Base-by-base conservation (phyloP, 2,888 invertebrate genomes). In the Mesoligia furuncula region DNA sequence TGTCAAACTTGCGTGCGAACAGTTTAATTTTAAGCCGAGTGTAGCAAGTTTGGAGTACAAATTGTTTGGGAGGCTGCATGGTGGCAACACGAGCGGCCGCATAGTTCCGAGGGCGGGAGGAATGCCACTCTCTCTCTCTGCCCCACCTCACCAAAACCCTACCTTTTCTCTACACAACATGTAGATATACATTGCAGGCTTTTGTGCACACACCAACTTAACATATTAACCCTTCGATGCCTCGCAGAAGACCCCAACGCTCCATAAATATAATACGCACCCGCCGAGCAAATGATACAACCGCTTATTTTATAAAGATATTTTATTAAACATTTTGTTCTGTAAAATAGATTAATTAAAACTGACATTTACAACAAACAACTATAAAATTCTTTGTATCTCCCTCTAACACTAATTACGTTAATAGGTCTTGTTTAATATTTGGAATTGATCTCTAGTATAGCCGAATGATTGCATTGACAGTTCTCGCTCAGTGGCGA, bases 291-390 rank as follows among this genome's bases (percentile, higher is more conserved):
- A 88, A 85, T 88, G 87, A 94, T 91, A 93, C 91, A 86, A 90
- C 81, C 69, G 67, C 76, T 79, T 90, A 93, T 94, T 94, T 96
- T 96, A 96, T 94, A 96, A 96, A 96, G 93, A 95, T 94, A 95
- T 96, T 96, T 96, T 96, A 96, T 96, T 96, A 96, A 96, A 96
- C 96, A 96, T 95, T 95, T 95, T 88, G 92, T 94, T 95, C 94
- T 96, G 95, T 96, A 96, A 96, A 96, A 96, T 95, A 96, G 95
- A 94, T 96, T 95, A 96, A 84, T 96, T 96, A 95, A 95, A 96
- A 95, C 96, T 93, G 96, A 96, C 96, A 95, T 95, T 96, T 96
- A 96, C 96, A 96, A 96, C 96, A 95, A 96, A 96, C 96, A 95
- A 95, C 96, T 96, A 96, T 96, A 96, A 96, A 96, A 96, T 96